Percentiles rank a stretch among this genome's conserved stretches.
These are phyloP conservation scores for Machaerirhynchus nigripectus DNA, from an alignment of 2,113 vertebrate genomes.

Conservation along the genomic window DNA sequence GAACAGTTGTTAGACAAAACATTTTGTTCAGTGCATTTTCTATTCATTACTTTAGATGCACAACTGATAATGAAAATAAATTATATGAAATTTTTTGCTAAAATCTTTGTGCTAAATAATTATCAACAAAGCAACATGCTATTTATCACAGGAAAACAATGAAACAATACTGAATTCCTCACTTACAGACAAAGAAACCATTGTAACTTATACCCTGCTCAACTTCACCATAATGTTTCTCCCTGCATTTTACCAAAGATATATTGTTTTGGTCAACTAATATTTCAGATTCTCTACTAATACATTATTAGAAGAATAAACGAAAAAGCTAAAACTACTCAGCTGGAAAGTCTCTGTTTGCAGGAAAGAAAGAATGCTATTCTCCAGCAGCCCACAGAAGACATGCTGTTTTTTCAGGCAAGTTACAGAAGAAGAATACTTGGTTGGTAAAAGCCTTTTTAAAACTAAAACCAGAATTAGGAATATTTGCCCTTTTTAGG, in stretches of 20 bases:
- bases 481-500: background rate
- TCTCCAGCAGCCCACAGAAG: slow-evolving; percentile 30
- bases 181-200: slow-evolving; percentile 57
- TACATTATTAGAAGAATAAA: background rate
- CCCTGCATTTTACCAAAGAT: background rate
- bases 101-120: slow-evolving; percentile 75
- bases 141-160: slow-evolving; percentile 63
- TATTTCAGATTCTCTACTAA: background rate
- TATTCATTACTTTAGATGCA: slow-evolving; percentile 71
- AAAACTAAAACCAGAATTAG: background rate
- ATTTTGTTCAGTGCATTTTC: slow-evolving; percentile 72
- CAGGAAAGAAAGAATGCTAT: slow-evolving; percentile 38
- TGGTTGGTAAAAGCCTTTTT: background rate
- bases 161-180: slow-evolving; percentile 58
- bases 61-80: slow-evolving; percentile 74
- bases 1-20: slow-evolving; percentile 77
- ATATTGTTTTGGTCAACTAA: background rate
- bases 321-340: background rate
- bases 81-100: slow-evolving; percentile 69
- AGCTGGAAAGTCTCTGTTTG: slow-evolving; percentile 18
- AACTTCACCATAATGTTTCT: background rate
- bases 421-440: slow-evolving; percentile 38
- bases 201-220: slow-evolving; percentile 15
- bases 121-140: slow-evolving; percentile 73
- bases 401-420: slow-evolving; percentile 41